Conservation (phyloP, 2,113 vertebrate species). For the Rhabdornis inornatus region DNA sequence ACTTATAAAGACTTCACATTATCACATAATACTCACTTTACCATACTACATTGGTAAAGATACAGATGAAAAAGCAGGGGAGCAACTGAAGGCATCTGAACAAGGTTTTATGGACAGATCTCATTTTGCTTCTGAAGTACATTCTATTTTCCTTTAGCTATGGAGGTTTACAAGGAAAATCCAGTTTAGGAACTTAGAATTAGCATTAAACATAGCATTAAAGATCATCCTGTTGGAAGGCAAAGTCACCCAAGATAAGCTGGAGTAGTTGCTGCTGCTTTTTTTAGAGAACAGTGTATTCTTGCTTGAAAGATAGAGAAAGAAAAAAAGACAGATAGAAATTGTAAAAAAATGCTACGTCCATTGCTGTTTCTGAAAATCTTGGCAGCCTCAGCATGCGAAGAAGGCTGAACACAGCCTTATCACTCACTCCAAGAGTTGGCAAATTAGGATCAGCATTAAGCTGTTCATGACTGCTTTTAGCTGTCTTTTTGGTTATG, state of each 20-base stretch:
- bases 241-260: not conserved
- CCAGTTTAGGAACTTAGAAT: not conserved
- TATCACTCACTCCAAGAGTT: conserved; percentile 33
- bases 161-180: not conserved
- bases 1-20: not conserved
- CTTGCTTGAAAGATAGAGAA: conserved; percentile 14
- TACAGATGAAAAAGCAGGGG: not conserved
- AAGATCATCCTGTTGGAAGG: not conserved
- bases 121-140: not conserved
- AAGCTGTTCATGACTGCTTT: conserved; percentile 40
- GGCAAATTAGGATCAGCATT: conserved; percentile 37
- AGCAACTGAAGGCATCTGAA: not conserved
- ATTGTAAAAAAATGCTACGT: not conserved
- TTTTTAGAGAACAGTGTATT: not conserved
- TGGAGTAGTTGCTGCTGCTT: conserved; percentile 1
- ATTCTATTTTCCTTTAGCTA: not conserved
- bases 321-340: not conserved
- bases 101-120: not conserved
- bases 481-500: not conserved
- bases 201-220: not conserved
- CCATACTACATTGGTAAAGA: not conserved
- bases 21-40: not conserved
- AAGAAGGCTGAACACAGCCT: not conserved
- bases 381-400: not conserved
- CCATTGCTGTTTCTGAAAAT: not conserved